Evolutionary conservation across 2,113 vertebrate species (phyloP).

Genomic region (Forbesichthys papilliferus): DNA sequence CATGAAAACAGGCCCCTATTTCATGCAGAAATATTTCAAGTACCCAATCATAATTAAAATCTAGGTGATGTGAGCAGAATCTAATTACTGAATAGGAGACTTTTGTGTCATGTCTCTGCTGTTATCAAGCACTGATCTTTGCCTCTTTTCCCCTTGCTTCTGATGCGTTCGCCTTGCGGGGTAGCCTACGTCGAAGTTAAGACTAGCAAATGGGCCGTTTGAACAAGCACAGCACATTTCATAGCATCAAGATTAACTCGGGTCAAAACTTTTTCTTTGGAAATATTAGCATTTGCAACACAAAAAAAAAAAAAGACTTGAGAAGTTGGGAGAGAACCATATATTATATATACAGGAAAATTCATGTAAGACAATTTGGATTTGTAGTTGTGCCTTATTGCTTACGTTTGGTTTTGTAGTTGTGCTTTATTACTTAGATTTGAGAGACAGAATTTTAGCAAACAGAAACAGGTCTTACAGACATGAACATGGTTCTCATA

Average conservation of each 20-base stretch:
- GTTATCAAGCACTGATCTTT: conserved; percentile 43
- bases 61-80: conserved; percentile 41
- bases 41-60: conserved; percentile 63
- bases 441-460: too few species aligned
- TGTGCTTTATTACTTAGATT: too few species aligned
- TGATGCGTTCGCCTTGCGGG: conserved; percentile 44
- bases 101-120: conserved; percentile 40
- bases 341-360: too few species aligned
- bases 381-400: too few species aligned
- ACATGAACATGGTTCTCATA: too few species aligned
- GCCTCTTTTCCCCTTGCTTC: conserved; percentile 41
- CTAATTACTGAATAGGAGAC: conserved; percentile 56
- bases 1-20: conserved; percentile 21
- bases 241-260: conserved; percentile 46
- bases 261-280: conserved; percentile 27
- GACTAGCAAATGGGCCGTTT: conserved; percentile 31
- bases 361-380: too few species aligned
- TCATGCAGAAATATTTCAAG: conserved; percentile 34
- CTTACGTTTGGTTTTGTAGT: too few species aligned
- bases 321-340: conserved; percentile 17
- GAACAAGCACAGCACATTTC: conserved; percentile 47
- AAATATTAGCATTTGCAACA: background rate
- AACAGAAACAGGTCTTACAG: too few species aligned
- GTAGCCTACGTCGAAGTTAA: conserved; percentile 11
- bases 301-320: background rate